These are phyloP conservation scores for Heliangelus exortis DNA, from an alignment of 2,797 vertebrate species.

Conservation along the genomic window DNA sequence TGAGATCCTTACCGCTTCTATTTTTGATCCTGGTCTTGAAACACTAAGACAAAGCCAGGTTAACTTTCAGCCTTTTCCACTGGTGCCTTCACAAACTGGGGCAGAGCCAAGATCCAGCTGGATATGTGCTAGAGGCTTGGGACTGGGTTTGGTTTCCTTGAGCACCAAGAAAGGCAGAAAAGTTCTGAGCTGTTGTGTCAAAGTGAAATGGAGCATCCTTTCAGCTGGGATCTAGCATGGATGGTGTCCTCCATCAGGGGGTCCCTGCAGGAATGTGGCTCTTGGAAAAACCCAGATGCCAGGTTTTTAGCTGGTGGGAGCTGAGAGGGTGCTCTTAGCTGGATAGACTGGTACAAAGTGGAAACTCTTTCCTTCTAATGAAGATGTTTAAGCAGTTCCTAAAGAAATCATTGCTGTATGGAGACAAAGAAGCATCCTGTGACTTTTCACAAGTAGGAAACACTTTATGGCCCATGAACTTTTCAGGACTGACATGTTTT, in stretches of 20 bases:
- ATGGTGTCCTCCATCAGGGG: not conserved
- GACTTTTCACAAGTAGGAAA: not conserved
- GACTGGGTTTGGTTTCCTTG: not conserved
- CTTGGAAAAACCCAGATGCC: not conserved
- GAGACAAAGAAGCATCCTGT: not conserved
- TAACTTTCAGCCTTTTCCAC: slow-evolving; percentile 30
- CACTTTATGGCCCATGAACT: not conserved
- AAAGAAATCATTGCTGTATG: not conserved
- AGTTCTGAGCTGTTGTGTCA: not conserved
- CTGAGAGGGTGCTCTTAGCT: not conserved
- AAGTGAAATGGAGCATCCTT: not conserved
- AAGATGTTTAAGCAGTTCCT: not conserved
- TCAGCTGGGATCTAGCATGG: not conserved
- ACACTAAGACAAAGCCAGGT: not conserved
- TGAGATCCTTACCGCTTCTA: slow-evolving; percentile 18
- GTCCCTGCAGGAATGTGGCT: not conserved
- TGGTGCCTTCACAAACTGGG: slow-evolving; percentile 3
- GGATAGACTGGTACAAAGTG: not conserved
- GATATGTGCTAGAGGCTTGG: not conserved
- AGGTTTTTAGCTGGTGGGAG: not conserved
- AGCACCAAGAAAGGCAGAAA: not conserved
- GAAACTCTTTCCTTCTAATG: not conserved
- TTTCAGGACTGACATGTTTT: not conserved
- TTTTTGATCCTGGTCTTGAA: slow-evolving; percentile 34
- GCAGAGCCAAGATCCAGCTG: slow-evolving; percentile 10